Evolutionary conservation across 1,140 invertebrate genomes (phyloP).

Genomic region (Zaprionus nigranus): DNA sequence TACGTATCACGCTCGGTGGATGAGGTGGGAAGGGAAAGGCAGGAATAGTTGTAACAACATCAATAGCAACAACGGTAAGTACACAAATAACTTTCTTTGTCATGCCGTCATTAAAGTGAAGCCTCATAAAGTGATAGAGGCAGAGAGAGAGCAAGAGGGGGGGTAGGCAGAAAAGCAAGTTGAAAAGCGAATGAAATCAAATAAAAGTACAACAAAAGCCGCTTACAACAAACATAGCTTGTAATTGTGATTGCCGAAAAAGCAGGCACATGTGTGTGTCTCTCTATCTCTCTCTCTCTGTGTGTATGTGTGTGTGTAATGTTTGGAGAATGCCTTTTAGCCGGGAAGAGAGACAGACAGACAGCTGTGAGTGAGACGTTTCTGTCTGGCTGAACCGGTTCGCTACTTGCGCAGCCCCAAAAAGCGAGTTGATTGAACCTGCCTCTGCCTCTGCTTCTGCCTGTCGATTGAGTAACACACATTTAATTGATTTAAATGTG

Average conservation of each 20-base stretch:
- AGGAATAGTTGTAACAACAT: conserved; percentile 8
- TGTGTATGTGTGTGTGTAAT: neutral
- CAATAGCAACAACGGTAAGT: conserved; percentile 9
- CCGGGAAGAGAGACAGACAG: neutral
- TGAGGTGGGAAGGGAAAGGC: neutral
- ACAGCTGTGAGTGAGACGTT: neutral
- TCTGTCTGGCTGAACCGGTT: conserved; percentile 52
- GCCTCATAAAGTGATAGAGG: conserved; percentile 41
- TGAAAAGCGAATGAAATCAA: conserved; percentile 8
- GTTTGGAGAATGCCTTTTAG: conserved; percentile 30
- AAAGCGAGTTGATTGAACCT: conserved; percentile 72
- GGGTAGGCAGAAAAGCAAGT: neutral
- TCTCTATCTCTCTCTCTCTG: neutral
- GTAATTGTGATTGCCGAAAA: conserved; percentile 75
- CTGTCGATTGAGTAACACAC: conserved; percentile 48
- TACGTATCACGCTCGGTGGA: neutral
- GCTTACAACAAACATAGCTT: conserved; percentile 56
- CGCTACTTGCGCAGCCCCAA: conserved; percentile 33
- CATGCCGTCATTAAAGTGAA: conserved; percentile 39
- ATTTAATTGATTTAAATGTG: conserved; percentile 75
- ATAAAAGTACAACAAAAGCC: conserved; percentile 59
- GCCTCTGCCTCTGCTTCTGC: neutral
- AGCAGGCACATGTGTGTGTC: conserved; percentile 2
- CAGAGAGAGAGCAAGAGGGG: conserved; percentile 6
- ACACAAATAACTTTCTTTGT: conserved; percentile 45